phyloP scores from a whole-genome alignment of 2,888 invertebrate genomes.

The Sisyra nigra region DNA sequence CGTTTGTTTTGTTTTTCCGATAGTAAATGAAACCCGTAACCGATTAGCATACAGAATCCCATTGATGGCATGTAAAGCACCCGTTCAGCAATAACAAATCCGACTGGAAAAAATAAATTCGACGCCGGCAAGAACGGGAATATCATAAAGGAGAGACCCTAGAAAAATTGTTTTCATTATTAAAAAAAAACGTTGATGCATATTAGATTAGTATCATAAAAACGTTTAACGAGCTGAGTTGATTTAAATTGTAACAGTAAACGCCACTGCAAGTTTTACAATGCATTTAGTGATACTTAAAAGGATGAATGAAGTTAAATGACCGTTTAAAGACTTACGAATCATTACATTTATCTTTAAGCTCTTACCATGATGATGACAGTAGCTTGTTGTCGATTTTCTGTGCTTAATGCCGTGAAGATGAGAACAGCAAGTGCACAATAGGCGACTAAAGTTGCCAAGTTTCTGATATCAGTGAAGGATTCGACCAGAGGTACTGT shows the following conservation, averaged over 20 bases:
- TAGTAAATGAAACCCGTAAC: conserved; percentile 65
- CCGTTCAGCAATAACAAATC: conserved; percentile 92
- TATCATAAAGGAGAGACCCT: conserved; percentile 74
- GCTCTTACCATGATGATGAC: conserved; percentile 53
- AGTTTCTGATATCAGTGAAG: conserved; percentile 63
- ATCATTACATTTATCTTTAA: no score
- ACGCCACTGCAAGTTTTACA: no score
- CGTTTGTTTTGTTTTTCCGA: conserved; percentile 47
- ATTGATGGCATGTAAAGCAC: conserved; percentile 94
- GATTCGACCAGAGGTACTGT: conserved; percentile 75
- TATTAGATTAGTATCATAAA: neutral
- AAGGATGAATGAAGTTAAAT: no score
- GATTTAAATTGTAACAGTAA: no score
- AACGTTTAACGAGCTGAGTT: neutral
- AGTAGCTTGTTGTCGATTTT: conserved; percentile 44
- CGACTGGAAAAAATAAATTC: conserved; percentile 94
- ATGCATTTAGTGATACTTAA: no score
- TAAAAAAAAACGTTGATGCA: neutral
- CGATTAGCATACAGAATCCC: conserved; percentile 89
- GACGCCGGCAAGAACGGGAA: conserved; percentile 92
- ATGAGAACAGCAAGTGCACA: conserved; percentile 39
- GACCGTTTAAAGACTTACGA: neutral
- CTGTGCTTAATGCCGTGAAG: conserved; percentile 35
- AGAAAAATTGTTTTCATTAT: conserved; percentile 17
- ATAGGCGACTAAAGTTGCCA: conserved; percentile 59